These are phyloP conservation scores for Embidobia sp. DNA, from an alignment of 2,888 invertebrate genomes.

Conservation along the genomic window DNA sequence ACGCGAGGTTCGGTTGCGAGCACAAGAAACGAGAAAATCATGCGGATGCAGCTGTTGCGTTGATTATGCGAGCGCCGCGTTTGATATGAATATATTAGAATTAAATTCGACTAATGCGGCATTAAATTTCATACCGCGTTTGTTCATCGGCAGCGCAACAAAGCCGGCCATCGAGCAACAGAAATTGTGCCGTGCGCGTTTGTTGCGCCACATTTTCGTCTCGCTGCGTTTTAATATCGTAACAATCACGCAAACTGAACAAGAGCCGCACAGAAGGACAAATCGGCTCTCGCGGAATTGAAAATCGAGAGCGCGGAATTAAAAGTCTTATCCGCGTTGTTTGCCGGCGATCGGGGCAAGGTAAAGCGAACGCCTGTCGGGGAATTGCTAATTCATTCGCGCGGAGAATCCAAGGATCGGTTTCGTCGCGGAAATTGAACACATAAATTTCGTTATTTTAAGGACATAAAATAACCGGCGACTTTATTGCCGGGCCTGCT, in stretches of 20 bases:
- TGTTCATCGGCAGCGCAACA: conserved; percentile 20
- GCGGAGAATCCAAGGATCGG: conserved; percentile 15
- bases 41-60: conserved; percentile 19
- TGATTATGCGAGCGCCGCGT: conserved; percentile 16
- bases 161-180: conserved; percentile 7
- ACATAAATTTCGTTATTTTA: conserved; percentile 46
- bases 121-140: conserved; percentile 30
- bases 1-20: conserved; percentile 10
- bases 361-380: conserved; percentile 22
- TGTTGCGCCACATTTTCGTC: neutral
- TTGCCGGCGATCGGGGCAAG: conserved; percentile 17
- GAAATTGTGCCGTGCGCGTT: neutral
- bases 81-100: conserved; percentile 40
- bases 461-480: conserved; percentile 18
- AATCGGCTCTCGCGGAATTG: too few species aligned
- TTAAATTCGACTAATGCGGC: conserved; percentile 28
- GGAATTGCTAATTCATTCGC: conserved; percentile 28
- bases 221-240: neutral
- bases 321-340: conserved; percentile 18
- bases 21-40: conserved; percentile 39
- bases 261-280: too few species aligned
- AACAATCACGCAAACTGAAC: too few species aligned
- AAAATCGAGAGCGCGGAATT: conserved; percentile 3
- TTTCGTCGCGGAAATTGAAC: conserved; percentile 37
- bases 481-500: conserved; percentile 3